These are phyloP conservation scores for Gibbula magus DNA, from an alignment of 2,888 invertebrate species.

Conservation along the genomic window DNA sequence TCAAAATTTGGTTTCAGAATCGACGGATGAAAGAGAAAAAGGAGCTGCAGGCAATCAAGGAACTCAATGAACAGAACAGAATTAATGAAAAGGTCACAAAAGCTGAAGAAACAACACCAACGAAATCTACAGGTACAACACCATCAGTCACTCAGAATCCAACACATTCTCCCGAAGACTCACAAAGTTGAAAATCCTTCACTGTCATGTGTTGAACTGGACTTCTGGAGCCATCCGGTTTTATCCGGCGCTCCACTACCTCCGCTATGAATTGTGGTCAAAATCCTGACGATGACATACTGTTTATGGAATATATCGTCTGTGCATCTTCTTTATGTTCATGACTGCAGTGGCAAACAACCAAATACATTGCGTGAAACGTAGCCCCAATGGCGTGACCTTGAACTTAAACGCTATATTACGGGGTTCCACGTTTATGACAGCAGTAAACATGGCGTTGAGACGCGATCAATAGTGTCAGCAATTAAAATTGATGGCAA, in stretches of 20 bases:
- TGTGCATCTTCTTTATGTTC: background rate
- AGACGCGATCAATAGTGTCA: no score
- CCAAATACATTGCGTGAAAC: background rate
- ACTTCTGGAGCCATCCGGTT: background rate
- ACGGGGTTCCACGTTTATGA: no score
- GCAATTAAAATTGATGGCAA: no score
- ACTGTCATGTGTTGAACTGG: background rate
- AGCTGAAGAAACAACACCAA: slow-evolving; percentile 1
- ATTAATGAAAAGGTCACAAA: slow-evolving; percentile 31
- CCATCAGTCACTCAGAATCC: background rate
- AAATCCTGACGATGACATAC: background rate
- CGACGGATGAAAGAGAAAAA: slow-evolving; percentile 99
- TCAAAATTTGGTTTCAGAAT: slow-evolving; percentile 85
- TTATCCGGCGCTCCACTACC: slow-evolving; percentile 15
- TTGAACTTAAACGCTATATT: no score
- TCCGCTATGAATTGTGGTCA: slow-evolving; percentile 13
- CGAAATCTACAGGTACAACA: background rate
- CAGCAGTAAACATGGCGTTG: no score
- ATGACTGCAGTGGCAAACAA: background rate
- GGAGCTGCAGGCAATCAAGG: slow-evolving; percentile 98
- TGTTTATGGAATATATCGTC: background rate
- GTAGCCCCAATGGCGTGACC: no score
- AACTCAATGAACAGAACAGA: slow-evolving; percentile 89
- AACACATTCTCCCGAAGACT: slow-evolving; percentile 16
- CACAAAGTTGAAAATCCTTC: slow-evolving; percentile 23